These are phyloP conservation scores for Notechis scutatus DNA, from an alignment of 2,113 vertebrate genomes.

Conservation along the genomic window DNA sequence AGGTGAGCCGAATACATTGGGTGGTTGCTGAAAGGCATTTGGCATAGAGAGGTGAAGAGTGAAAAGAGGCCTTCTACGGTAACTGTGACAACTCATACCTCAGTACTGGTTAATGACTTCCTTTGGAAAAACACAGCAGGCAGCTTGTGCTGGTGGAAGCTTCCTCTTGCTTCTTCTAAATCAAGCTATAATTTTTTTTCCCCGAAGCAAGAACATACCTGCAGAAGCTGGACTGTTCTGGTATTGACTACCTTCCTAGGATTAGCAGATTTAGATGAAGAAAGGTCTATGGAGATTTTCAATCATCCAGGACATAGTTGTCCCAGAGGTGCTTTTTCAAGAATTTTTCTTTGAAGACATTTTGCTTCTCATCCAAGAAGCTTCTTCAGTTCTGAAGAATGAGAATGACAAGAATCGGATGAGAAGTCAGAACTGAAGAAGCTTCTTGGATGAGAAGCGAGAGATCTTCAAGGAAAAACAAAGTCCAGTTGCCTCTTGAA, in stretches of 20 bases:
- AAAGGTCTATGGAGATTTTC: neutral
- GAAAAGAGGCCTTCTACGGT: neutral
- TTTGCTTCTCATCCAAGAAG: neutral
- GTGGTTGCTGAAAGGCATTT: neutral
- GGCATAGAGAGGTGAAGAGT: neutral
- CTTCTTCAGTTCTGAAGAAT: neutral
- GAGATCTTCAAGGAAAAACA: neutral
- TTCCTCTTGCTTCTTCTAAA: neutral
- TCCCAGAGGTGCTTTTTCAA: neutral
- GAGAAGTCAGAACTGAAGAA: neutral
- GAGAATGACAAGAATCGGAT: neutral
- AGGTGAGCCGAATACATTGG: neutral
- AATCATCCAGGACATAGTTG: neutral
- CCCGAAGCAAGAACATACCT: neutral
- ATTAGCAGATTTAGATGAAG: neutral
- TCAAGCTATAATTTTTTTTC: neutral
- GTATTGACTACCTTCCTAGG: neutral
- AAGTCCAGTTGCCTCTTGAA: neutral
- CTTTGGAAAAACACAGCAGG: slow-evolving; percentile 27
- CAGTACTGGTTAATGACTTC: slow-evolving; percentile 23
- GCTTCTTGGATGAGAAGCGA: neutral
- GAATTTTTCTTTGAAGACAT: neutral
- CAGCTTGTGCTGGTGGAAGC: neutral
- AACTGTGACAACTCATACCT: slow-evolving; percentile 20
- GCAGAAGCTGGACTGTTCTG: neutral